Evolutionary conservation across 2,113 vertebrate species (phyloP).

Genomic region (Phodopus roborovskii): DNA sequence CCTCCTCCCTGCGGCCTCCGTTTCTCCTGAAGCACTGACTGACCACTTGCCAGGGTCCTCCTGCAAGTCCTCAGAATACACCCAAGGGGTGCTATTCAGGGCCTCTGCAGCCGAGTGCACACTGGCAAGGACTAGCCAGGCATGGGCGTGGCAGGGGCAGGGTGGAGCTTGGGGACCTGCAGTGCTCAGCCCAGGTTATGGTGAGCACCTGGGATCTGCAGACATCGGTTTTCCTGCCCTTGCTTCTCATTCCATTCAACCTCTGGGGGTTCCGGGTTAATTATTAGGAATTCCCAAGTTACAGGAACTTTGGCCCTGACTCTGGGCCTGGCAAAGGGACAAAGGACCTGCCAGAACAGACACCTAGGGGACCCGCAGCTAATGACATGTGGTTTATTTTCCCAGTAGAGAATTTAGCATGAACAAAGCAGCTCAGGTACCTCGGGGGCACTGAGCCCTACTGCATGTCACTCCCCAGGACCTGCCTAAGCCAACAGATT

Average conservation of each 20-base stretch:
- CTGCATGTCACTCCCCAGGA: not conserved
- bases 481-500: accelerated
- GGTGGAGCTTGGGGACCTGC: accelerated
- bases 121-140: not conserved
- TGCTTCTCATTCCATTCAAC: accelerated
- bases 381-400: not conserved
- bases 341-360: not conserved
- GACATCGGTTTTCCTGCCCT: not conserved
- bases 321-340: not conserved
- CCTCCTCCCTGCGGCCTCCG: accelerated
- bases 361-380: not conserved
- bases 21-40: not conserved
- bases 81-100: not conserved
- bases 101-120: not conserved
- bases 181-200: not conserved
- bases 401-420: not conserved
- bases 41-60: not conserved
- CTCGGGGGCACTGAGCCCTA: not conserved
- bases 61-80: not conserved
- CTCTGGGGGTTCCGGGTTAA: not conserved
- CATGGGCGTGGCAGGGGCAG: accelerated
- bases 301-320: conserved; percentile 38
- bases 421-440: not conserved
- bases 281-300: not conserved
- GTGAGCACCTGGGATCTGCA: not conserved